Conservation (phyloP, 2,888 invertebrate species). For the Lasioglossum morio region DNA sequence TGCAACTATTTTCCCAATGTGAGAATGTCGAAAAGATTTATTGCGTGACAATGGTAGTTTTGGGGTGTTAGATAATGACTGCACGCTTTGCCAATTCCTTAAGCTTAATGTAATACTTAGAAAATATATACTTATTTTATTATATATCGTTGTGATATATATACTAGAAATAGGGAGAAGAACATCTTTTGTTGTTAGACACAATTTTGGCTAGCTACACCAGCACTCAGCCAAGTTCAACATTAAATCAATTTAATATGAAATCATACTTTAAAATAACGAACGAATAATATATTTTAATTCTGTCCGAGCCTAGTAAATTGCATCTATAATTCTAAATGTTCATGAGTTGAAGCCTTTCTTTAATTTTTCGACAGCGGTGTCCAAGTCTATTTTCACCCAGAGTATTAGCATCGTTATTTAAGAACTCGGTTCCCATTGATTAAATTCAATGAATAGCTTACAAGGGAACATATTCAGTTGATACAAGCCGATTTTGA, state of each 20-base stretch:
- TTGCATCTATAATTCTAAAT: not conserved
- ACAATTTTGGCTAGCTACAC: not conserved
- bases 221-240: not conserved
- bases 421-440: too few relatives aligned
- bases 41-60: slow-evolving; percentile 8
- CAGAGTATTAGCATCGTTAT: too few relatives aligned
- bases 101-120: not conserved
- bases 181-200: slow-evolving; percentile 29
- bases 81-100: slow-evolving; percentile 36
- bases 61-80: slow-evolving; percentile 21
- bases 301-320: not conserved
- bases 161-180: not conserved
- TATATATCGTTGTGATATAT: not conserved
- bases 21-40: not conserved
- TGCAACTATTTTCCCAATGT: slow-evolving; percentile 9
- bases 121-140: not conserved
- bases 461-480: too few relatives aligned
- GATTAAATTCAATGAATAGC: not conserved
- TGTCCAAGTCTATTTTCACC: too few relatives aligned
- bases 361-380: too few relatives aligned
- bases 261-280: not conserved
- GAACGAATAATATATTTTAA: not conserved
- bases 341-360: not conserved
- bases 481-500: too few relatives aligned
- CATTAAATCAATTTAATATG: not conserved